Conservation (phyloP, 2,113 vertebrate genomes). For the Hipposideros armiger region DNA sequence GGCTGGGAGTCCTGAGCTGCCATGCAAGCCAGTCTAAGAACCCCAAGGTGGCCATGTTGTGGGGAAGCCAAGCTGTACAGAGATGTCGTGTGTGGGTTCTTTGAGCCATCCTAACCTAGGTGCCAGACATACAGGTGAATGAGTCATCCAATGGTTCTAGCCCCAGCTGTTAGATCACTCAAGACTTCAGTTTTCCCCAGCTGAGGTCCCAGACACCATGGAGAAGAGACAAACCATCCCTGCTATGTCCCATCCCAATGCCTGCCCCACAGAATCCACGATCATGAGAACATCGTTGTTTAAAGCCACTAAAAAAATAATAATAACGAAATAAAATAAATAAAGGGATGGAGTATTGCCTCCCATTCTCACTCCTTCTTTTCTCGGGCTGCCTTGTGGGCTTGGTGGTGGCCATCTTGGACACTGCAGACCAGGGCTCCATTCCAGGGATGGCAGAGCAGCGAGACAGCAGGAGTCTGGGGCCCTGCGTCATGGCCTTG, state of each 20-base stretch:
- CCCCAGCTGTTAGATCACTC: not conserved
- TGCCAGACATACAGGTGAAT: not conserved
- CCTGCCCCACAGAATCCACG: not conserved
- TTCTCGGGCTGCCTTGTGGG: not conserved
- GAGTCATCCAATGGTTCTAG: not conserved
- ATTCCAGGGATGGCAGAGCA: not conserved
- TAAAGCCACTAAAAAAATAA: not conserved
- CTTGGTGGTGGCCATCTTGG: rapidly evolving
- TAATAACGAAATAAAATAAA: not conserved
- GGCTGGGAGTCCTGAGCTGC: not conserved
- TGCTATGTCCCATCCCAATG: not conserved
- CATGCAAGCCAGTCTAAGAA: not conserved
- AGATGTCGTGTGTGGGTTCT: not conserved
- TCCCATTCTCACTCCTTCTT: not conserved
- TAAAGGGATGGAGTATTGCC: not conserved
- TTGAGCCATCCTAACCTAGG: not conserved
- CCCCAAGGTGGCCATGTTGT: not conserved
- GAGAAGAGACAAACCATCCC: not conserved
- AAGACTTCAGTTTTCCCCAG: not conserved
- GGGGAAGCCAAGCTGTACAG: not conserved
- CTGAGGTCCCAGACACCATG: not conserved
- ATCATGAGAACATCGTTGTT: not conserved
- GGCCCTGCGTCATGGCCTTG: not conserved
- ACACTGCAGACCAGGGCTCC: not conserved
- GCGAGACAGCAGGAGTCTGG: not conserved